Percentiles rank a stretch among this genome's conserved stretches.
Conservation (phyloP, 1,140 invertebrate species). For the Rhagoletis pomonella region DNA sequence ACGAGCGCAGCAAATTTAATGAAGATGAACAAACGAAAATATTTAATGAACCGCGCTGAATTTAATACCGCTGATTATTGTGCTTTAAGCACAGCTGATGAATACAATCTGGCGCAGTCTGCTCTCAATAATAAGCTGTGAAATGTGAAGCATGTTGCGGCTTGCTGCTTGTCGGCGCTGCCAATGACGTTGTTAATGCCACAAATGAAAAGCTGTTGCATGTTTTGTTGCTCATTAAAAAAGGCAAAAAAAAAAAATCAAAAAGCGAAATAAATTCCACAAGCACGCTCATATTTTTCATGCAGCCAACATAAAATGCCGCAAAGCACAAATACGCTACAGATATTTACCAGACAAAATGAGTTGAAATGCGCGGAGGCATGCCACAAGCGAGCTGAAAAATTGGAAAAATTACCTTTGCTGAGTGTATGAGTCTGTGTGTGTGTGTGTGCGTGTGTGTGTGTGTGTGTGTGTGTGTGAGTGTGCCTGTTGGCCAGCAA, state of each 20-base stretch:
- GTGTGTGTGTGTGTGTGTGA: not conserved
- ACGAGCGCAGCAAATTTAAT: not conserved
- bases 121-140: conserved; percentile 27
- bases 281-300: not conserved
- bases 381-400: conserved; percentile 37
- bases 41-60: not conserved
- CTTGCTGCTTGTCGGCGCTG: not conserved
- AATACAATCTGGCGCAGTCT: not conserved
- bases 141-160: conserved; percentile 25
- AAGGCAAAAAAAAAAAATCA: not conserved
- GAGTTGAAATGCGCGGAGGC: not conserved
- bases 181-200: not conserved
- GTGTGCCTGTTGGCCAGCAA: not conserved
- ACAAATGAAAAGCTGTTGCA: conserved; percentile 13
- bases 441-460: not conserved
- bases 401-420: conserved; percentile 20
- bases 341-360: not conserved
- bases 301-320: not conserved
- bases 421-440: not conserved
- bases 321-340: not conserved
- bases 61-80: not conserved
- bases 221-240: not conserved
- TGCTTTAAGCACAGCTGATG: not conserved
- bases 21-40: not conserved
- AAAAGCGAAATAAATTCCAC: not conserved